Conservation (phyloP, 2,113 vertebrate genomes). For the Psophia crepitans region DNA sequence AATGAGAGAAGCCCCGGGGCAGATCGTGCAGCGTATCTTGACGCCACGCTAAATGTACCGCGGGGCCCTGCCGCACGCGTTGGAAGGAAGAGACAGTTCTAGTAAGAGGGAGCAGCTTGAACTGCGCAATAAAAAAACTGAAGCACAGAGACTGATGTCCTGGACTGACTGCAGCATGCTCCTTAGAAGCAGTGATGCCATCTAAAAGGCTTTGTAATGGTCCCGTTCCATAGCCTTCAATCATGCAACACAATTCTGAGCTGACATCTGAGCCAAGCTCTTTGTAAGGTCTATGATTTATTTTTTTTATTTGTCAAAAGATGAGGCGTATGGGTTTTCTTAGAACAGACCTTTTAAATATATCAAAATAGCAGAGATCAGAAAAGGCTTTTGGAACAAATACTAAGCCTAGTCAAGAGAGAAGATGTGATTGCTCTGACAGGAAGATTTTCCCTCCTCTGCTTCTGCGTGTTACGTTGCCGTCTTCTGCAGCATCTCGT, state of each 20-base stretch:
- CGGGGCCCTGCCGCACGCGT: accelerated
- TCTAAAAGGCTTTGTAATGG: background rate
- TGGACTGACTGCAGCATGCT: background rate
- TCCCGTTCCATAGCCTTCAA: background rate
- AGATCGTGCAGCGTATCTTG: accelerated
- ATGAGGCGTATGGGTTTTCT: background rate
- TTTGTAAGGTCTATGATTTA: background rate
- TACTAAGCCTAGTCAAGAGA: background rate
- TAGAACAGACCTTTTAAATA: background rate
- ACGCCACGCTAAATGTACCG: background rate
- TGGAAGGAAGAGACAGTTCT: background rate
- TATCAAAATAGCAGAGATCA: background rate
- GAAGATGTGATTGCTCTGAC: background rate
- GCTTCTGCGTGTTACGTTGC: accelerated
- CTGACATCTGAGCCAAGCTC: background rate
- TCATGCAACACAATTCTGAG: background rate
- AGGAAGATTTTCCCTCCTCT: background rate
- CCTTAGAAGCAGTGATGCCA: background rate
- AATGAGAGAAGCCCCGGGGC: background rate
- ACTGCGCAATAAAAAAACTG: background rate
- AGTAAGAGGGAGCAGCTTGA: background rate
- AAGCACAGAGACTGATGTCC: background rate
- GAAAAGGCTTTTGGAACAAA: background rate
- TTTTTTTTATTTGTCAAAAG: background rate
- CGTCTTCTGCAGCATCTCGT: background rate